A percentile compares a stretch with the other conserved stretches of the same genome.
Evolutionary conservation across 2,113 vertebrate genomes (phyloP).

Genomic region (Macroglossus sobrinus): DNA sequence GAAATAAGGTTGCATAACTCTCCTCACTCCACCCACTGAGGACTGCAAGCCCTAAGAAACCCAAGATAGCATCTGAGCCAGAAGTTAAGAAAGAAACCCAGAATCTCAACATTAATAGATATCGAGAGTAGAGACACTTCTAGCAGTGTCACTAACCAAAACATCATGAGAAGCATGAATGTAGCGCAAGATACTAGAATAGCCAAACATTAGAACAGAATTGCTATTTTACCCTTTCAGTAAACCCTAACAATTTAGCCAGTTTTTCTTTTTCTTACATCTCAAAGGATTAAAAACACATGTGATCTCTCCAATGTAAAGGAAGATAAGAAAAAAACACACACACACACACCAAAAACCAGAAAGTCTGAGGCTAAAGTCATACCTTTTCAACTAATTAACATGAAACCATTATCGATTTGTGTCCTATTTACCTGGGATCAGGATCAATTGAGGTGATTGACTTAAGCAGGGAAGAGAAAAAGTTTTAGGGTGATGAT

Average conservation of each 20-base stretch:
- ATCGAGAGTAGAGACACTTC: not conserved
- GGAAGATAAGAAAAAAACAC: not conserved
- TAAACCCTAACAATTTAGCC: not conserved
- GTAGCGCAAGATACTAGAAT: not conserved
- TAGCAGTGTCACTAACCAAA: not conserved
- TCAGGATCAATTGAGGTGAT: not conserved
- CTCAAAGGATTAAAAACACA: not conserved
- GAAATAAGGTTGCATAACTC: not conserved
- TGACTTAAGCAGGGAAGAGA: not conserved
- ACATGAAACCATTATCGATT: not conserved
- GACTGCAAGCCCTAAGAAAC: not conserved
- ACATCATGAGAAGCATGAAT: not conserved
- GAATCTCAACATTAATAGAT: not conserved
- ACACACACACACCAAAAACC: not conserved
- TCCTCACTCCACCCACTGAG: not conserved
- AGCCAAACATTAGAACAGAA: not conserved
- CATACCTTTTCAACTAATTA: not conserved
- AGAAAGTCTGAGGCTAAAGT: not conserved
- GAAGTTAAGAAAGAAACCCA: not conserved
- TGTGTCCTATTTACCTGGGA: not conserved
- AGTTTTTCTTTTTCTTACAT: not conserved
- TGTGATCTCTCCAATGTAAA: not conserved
- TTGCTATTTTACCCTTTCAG: not conserved
- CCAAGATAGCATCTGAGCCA: not conserved
- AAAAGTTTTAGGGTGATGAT: not conserved